A percentile compares a stretch with the other conserved stretches of the same genome.
Conservation (phyloP, 2,888 invertebrate species). For the Platycnemis pennipes region DNA sequence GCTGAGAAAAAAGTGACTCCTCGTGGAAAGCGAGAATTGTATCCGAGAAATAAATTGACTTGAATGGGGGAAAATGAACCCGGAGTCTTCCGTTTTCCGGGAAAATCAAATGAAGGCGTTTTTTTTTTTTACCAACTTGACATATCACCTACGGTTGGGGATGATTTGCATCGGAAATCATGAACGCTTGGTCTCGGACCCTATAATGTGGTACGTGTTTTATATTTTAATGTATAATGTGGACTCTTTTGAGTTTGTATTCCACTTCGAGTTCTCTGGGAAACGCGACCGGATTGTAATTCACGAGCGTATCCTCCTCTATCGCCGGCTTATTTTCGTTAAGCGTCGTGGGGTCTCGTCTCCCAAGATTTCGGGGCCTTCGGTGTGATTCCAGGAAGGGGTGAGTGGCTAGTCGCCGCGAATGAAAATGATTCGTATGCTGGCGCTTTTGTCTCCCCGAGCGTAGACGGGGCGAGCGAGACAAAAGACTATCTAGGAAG, state of each 20-base stretch:
- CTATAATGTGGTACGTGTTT: neutral
- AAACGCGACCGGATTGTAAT: neutral
- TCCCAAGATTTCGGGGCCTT: slow-evolving; percentile 6
- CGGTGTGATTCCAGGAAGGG: slow-evolving; percentile 36
- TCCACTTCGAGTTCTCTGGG: neutral
- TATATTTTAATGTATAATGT: neutral
- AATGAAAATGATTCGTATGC: slow-evolving; percentile 52
- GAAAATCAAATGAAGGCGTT: too few species aligned
- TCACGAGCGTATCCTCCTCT: neutral
- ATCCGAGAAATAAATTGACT: neutral
- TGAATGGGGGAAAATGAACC: neutral
- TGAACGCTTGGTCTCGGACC: neutral
- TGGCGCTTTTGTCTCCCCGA: neutral
- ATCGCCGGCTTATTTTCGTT: neutral
- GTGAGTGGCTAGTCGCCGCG: neutral
- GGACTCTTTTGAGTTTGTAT: neutral
- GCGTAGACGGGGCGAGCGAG: slow-evolving; percentile 42
- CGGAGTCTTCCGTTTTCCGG: too few species aligned
- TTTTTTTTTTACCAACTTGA: too few species aligned
- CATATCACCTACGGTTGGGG: neutral
- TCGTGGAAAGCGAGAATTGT: neutral
- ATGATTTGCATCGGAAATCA: neutral
- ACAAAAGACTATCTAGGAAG: slow-evolving; percentile 49
- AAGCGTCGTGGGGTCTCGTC: neutral
- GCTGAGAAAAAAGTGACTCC: neutral